Evolutionary conservation across 2,797 vertebrate genomes (phyloP).

Genomic region (Schizopygopsis pylzovi): DNA sequence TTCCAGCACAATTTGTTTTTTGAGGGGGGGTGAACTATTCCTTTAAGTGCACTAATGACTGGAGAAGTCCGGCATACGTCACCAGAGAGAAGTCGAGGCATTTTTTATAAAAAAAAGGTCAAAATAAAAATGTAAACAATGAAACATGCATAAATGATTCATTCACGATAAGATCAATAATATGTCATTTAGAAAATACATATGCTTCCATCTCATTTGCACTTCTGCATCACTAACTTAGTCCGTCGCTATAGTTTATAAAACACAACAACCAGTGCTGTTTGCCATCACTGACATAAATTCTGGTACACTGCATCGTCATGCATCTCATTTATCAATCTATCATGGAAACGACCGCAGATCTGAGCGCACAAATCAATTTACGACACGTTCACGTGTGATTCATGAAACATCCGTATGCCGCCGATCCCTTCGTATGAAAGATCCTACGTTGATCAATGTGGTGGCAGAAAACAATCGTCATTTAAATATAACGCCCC

Average conservation of each 20-base stretch:
- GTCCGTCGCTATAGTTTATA: neutral
- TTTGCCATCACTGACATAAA: neutral
- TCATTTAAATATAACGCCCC: no score
- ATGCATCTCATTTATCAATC: neutral
- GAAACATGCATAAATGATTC: neutral
- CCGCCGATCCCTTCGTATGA: no score
- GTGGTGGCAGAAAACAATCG: no score
- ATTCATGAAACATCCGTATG: no score
- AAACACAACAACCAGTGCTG: neutral
- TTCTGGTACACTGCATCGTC: neutral
- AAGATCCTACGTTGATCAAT: no score
- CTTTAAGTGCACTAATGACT: no score
- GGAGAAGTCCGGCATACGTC: neutral
- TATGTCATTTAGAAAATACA: neutral
- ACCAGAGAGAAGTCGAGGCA: neutral
- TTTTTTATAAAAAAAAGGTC: neutral
- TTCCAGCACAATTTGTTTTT: no score
- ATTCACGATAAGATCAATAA: neutral
- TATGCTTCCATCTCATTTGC: neutral
- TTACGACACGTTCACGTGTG: no score
- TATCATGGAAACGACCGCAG: no score
- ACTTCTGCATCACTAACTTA: neutral
- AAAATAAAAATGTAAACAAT: neutral
- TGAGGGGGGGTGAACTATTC: no score
- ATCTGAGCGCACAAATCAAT: no score